Evolutionary conservation across 2,888 invertebrate genomes (phyloP), one percentile per base, ranked within the genome.

Genomic region (Micoletzkya japonica): DNA sequence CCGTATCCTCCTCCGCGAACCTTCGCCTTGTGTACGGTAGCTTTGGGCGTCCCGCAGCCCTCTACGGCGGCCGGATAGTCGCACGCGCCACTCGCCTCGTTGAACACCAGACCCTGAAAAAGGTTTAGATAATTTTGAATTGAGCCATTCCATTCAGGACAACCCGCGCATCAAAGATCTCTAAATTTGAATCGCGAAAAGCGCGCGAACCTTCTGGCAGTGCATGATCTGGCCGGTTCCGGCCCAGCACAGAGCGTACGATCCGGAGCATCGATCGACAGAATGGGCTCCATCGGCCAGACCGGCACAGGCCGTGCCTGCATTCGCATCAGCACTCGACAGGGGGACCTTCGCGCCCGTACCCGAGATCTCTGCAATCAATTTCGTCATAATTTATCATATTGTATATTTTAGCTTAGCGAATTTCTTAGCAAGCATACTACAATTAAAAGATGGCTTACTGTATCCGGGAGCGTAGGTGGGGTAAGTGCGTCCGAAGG

Each of bases 181-280:
- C 14, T 14, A n/a, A n/a, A n/a, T n/a, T 20, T 24, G 10, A 24
- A 24, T 37, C 36, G 36, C 24, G 2, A 1, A 37, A 20, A 60
- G 2, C 26, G 17, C 7, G 10, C 61, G n/a, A 20, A 66, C 64
- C 54, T 52, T 20, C 54, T 34, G 64, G 37, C 64, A 66, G n/a
- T 24, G 17, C 54, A 54, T 37, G 6, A 66, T 44, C 44, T 52
- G 1, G 34, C 64, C 64, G 14, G 52, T 54, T 54, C 54, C 64
- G 6, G 52, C 64, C 64, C 64, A 66, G 37, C 64, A 66, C 36
- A 66, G 52, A 20, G 54, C 64, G 26, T 54, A 66, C 10, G 36
- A 1, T 24, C 24, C 34, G 3, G 36, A 36, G 54, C 64, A 66
- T 6, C 6, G 4, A 2, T 20, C 3, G n/a, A 36, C 30, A 20